These are phyloP conservation scores for Dromaius novaehollandiae DNA, from an alignment of 2,113 vertebrate genomes.

Conservation along the genomic window DNA sequence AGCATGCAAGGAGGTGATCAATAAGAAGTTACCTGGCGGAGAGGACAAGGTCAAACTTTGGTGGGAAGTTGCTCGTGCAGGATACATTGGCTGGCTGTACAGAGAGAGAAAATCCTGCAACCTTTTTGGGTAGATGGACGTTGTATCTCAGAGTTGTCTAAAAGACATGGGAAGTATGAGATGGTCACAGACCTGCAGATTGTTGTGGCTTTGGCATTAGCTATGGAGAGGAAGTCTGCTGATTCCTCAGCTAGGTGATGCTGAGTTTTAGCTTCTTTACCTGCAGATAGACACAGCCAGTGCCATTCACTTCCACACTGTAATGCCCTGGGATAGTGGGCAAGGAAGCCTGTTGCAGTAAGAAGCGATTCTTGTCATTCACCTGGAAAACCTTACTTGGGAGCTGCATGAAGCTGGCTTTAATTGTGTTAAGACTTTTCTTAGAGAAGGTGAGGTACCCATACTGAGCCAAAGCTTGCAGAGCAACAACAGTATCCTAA, in stretches of 20 bases:
- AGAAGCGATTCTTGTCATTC: slow-evolving; percentile 61
- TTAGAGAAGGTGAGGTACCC: slow-evolving; percentile 65
- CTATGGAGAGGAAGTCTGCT: neutral
- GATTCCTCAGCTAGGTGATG: neutral
- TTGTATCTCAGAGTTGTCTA: slow-evolving; percentile 75
- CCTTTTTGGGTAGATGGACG: slow-evolving; percentile 30
- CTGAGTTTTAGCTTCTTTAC: slow-evolving; percentile 42
- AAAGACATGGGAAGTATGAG: neutral
- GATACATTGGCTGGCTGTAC: neutral
- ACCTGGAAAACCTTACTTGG: slow-evolving; percentile 48
- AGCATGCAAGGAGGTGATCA: neutral
- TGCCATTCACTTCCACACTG: slow-evolving; percentile 56
- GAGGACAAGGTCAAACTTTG: slow-evolving; percentile 60
- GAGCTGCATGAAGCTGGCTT: neutral
- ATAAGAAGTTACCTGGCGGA: slow-evolving; percentile 58
- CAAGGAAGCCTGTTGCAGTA: slow-evolving; percentile 62
- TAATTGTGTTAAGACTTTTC: neutral
- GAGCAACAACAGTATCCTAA: slow-evolving; percentile 74
- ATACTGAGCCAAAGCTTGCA: slow-evolving; percentile 72
- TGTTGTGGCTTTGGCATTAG: neutral
- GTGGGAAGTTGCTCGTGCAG: slow-evolving; percentile 28
- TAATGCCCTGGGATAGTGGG: slow-evolving; percentile 42
- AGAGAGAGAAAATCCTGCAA: slow-evolving; percentile 62
- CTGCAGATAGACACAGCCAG: slow-evolving; percentile 71
- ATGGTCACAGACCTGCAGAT: neutral